A percentile compares a stretch with the other conserved stretches of the same genome.
Evolutionary conservation across 2,888 invertebrate genomes (phyloP).

Genomic region (Doris montereyensis): DNA sequence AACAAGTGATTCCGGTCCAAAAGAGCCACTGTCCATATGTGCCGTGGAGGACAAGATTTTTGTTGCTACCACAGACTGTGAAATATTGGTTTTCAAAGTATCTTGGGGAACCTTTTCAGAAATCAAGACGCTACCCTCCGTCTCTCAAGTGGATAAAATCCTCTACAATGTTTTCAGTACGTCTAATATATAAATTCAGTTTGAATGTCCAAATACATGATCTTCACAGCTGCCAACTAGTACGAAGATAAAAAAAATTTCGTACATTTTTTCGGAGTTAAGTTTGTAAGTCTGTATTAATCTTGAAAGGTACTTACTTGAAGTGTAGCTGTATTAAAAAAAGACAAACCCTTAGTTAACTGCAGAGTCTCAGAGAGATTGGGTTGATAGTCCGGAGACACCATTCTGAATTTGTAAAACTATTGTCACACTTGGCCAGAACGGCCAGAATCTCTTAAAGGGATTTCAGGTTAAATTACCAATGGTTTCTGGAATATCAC

Average conservation of each 20-base stretch:
- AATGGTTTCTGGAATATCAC: too few species aligned
- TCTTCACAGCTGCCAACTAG: background rate
- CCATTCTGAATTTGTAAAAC: too few species aligned
- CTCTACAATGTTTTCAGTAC: slow-evolving; percentile 80
- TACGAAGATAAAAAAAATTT: background rate
- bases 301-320: too few species aligned
- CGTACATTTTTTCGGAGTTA: background rate
- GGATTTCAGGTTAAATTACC: too few species aligned
- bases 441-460: too few species aligned
- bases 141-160: slow-evolving; percentile 81
- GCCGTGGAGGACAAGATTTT: slow-evolving; percentile 78
- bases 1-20: slow-evolving; percentile 80
- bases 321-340: too few species aligned
- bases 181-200: slow-evolving; percentile 15
- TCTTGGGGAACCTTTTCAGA: slow-evolving; percentile 63
- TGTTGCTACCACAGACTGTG: slow-evolving; percentile 77
- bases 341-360: too few species aligned
- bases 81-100: slow-evolving; percentile 76
- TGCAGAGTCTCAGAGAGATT: too few species aligned
- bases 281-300: too few species aligned
- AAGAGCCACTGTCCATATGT: slow-evolving; percentile 79
- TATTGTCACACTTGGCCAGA: too few species aligned
- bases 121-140: slow-evolving; percentile 81
- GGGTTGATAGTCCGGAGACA: too few species aligned
- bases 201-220: too few species aligned